Evolutionary conservation across 2,888 invertebrate species (phyloP), one percentile per base, ranked within the genome.

Genomic region (Pyrrhia umbra): DNA sequence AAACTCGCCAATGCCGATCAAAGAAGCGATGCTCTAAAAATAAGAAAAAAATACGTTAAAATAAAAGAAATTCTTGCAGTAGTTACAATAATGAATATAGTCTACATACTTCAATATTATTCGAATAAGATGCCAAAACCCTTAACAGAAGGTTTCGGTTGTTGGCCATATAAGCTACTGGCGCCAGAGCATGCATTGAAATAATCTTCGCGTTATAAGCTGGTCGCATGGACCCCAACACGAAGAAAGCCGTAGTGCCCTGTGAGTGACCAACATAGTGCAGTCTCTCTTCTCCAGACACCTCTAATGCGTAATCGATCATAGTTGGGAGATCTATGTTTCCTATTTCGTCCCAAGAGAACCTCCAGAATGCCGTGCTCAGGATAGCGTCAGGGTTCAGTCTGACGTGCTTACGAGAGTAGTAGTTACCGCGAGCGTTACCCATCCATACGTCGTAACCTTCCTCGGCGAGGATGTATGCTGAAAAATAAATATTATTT

Each of bases 321-420:
- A 96, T 97, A 0, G 97, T 96, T 0, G 98, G 98, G 37, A 98
- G 83, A 88, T 99, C 99, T 69, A 94, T 95, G 57, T 95, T 89
- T 0, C 97, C 98, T 85, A 98, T 97, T 85, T 98, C 96, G 85
- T 98, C 97, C 96, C 97, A 98, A 60, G 97, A 97, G 84, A 96
- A 97, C 47, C 95, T 85, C 97, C 97, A 97, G 84, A 95, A 97
- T n/a, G 90, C 85, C 5, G 86, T 81, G 65, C 94, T 94, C 0
- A 88, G 59, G 30, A 87, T 23, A 3, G 84, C 81, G 8, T 88
- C 86, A 0, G 95, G 92, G 61, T 95, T 87, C 83, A 94, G 77
- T 0, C 87, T 86, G 0, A 85, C 76, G 81, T 97, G 97, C 3
- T 85, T 91, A n/a, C 95, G 93, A 1, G 96, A 96, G 84, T 96